Conservation (phyloP, 2,888 invertebrate species). For the Drosophila pegasa region DNA sequence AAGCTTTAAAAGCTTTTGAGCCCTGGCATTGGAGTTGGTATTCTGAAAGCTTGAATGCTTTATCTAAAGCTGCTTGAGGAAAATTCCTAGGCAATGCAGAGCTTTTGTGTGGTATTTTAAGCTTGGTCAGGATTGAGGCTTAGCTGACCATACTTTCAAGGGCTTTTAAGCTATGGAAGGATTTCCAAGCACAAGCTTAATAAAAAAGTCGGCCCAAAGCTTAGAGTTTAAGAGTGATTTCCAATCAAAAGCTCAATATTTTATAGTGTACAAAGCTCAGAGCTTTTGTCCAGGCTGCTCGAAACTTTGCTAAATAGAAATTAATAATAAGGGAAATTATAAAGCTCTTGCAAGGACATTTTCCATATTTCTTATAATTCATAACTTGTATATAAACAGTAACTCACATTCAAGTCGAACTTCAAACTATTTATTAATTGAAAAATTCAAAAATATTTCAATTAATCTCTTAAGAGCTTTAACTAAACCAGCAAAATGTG, state of each 20-base stretch:
- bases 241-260: background rate
- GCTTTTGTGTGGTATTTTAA: background rate
- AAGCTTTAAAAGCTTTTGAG: background rate
- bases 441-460: background rate
- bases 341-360: background rate
- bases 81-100: background rate
- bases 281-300: background rate
- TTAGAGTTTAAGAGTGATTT: too few relatives aligned
- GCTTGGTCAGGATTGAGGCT: background rate
- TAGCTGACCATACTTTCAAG: background rate
- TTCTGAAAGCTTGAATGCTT: background rate
- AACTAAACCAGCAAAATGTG: constrained; percentile 1
- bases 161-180: background rate
- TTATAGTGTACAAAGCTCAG: background rate
- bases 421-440: background rate
- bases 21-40: background rate
- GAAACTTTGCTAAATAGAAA: background rate
- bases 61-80: background rate
- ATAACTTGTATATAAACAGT: background rate
- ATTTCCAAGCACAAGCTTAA: background rate
- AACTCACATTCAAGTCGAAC: background rate
- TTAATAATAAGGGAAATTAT: background rate
- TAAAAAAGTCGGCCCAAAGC: too few relatives aligned
- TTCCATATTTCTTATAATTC: background rate
- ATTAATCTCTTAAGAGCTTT: background rate